These are phyloP conservation scores for Lordiphosa fenestrarum DNA, from an alignment of 2,888 invertebrate genomes.

Conservation along the genomic window DNA sequence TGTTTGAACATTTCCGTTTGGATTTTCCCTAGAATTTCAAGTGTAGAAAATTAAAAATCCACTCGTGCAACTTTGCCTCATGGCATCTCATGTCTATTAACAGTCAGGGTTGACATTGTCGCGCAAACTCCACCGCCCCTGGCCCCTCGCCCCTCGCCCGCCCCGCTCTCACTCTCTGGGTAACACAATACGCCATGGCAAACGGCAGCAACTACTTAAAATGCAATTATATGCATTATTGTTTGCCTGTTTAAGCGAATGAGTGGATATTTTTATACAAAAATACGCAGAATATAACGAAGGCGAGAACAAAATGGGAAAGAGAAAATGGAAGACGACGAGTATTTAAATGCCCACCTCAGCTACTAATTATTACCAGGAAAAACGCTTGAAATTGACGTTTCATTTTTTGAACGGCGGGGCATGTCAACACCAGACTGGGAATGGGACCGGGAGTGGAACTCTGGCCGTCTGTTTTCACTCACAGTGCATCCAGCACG, in stretches of 20 bases:
- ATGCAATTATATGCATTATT: slow-evolving; percentile 76
- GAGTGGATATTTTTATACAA: slow-evolving; percentile 59
- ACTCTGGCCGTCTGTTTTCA: slow-evolving; percentile 36
- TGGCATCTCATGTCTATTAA: not conserved
- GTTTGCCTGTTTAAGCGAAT: slow-evolving; percentile 40
- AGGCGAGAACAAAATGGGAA: not conserved
- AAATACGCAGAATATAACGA: slow-evolving; percentile 65
- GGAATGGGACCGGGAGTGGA: slow-evolving; percentile 5
- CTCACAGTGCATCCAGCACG: slow-evolving; percentile 27
- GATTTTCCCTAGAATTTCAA: slow-evolving; percentile 53
- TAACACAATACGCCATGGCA: slow-evolving; percentile 64
- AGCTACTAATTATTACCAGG: slow-evolving; percentile 80
- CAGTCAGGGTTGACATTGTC: slow-evolving; percentile 30
- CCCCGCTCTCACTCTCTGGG: slow-evolving; percentile 36
- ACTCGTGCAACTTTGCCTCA: slow-evolving; percentile 33
- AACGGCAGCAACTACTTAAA: slow-evolving; percentile 68
- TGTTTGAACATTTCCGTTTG: slow-evolving; percentile 58
- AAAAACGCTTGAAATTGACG: slow-evolving; percentile 79
- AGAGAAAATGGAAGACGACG: slow-evolving; percentile 54
- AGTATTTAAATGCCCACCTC: slow-evolving; percentile 79
- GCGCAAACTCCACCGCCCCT: slow-evolving; percentile 7
- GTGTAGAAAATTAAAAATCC: slow-evolving; percentile 66
- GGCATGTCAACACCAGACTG: slow-evolving; percentile 58
- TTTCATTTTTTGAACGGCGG: slow-evolving; percentile 68
- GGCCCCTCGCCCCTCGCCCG: not conserved